These are phyloP conservation scores for Tribolium freemani DNA, from an alignment of 2,888 invertebrate genomes.

Conservation along the genomic window DNA sequence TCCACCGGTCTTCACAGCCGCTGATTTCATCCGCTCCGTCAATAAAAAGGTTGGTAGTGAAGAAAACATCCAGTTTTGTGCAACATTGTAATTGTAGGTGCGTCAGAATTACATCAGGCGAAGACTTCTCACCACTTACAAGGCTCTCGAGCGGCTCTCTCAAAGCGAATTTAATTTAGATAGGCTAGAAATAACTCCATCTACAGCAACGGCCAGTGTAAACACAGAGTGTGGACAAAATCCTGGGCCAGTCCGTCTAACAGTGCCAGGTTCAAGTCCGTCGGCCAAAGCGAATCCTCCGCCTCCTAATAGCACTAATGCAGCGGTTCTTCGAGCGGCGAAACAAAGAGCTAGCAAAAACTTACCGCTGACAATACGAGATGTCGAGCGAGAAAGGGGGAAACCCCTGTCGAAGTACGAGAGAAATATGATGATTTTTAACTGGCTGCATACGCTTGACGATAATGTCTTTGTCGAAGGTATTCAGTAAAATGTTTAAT, in stretches of 20 bases:
- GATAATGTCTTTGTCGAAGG: conserved; percentile 75
- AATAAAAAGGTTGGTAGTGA: conserved; percentile 79
- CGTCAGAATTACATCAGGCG: conserved; percentile 86
- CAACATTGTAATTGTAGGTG: conserved; percentile 70
- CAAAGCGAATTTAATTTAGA: conserved; percentile 90
- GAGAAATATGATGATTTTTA: conserved; percentile 96
- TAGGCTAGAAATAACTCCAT: conserved; percentile 76
- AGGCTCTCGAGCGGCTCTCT: conserved; percentile 84
- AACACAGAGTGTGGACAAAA: conserved; percentile 49
- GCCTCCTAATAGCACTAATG: conserved; percentile 66
- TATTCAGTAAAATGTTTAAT: conserved; percentile 57
- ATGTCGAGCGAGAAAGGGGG: conserved; percentile 85
- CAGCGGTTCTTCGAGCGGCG: conserved; percentile 65
- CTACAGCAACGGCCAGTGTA: conserved; percentile 67
- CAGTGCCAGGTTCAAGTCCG: conserved; percentile 61
- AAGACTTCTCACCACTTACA: conserved; percentile 83
- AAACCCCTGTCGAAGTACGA: conserved; percentile 90
- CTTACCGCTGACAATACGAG: conserved; percentile 79
- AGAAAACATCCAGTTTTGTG: too few species aligned
- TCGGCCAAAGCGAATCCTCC: conserved; percentile 55
- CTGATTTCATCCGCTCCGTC: conserved; percentile 80
- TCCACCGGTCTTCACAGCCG: conserved; percentile 74
- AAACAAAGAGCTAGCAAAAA: conserved; percentile 70
- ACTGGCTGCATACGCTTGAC: conserved; percentile 91
- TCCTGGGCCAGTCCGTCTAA: conserved; percentile 57